Evolutionary conservation across 2,888 invertebrate species (phyloP), one percentile per base, ranked within the genome.

Genomic region (Zelleria hepariella): DNA sequence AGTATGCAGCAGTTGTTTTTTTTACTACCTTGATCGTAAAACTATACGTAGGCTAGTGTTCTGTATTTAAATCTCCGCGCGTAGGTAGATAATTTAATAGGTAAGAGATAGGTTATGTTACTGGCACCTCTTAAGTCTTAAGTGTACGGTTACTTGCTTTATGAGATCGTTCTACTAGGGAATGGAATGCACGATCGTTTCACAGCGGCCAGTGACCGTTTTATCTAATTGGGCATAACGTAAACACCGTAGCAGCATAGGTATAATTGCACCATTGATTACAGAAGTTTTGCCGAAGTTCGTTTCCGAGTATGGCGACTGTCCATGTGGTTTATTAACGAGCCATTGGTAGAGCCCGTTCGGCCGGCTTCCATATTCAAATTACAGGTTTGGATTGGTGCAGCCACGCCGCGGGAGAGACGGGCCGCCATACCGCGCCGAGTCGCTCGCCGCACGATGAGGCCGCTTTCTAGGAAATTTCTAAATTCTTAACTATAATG

Each of bases 331-430:
- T 68, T 67, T 66, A 69, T 70, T 74, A 75, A 74, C 72, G 69
- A 70, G 68, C 66, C 64, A 63, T 67, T 65, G 68, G 61, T 64
- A 62, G 59, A 64, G 65, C 64, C 64, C 64, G 61, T 67, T 62
- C 61, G 66, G 67, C 68, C 68, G 70, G 68, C 75, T 75, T 76
- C 77, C 75, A 74, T 77, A 79, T 78, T 79, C 75, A 80, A 80
- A 80, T 80, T 79, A 79, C 78, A 75, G 77, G 78, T 80, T 79
- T 78, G 72, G 74, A 75, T 76, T 74, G 73, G 75, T 71, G 67
- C 65, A 66, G 65, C 68, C 66, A 60, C 69, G 66, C 68, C 62
- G 69, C 73, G 70, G 71, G 72, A 71, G 70, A 71, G 70, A n/a
- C n/a, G n/a, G n/a, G n/a, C n/a, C n/a, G n/a, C n/a, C n/a, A n/a